Evolutionary conservation across 1,140 invertebrate genomes (phyloP).

Genomic region (Heliconius nattereri): DNA sequence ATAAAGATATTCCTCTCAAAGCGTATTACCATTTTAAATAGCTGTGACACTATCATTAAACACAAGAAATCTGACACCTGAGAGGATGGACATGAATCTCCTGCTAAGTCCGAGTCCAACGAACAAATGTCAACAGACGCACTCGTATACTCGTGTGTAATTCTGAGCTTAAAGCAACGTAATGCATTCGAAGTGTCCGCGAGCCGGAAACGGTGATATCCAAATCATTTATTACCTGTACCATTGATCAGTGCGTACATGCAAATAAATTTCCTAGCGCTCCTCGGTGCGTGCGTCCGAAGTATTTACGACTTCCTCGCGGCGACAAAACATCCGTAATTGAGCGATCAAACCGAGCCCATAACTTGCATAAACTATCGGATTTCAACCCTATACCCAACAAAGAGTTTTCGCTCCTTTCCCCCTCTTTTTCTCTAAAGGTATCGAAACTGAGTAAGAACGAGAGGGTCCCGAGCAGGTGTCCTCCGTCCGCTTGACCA

Average conservation of each 20-base stretch:
- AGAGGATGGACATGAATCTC: background rate
- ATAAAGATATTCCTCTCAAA: constrained; percentile 10
- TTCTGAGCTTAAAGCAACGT: background rate
- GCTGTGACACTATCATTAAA: constrained; percentile 13
- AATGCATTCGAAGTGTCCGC: constrained; percentile 6
- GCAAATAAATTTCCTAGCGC: constrained; percentile 48
- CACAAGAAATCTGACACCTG: constrained; percentile 10
- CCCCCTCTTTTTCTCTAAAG: constrained; percentile 8
- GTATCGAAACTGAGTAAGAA: constrained; percentile 3
- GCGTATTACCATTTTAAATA: constrained; percentile 11
- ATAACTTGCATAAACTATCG: constrained; percentile 64
- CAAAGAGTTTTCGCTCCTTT: constrained; percentile 39
- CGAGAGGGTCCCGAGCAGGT: constrained; percentile 48
- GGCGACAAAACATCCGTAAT: constrained; percentile 66
- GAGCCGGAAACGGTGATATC: constrained; percentile 32
- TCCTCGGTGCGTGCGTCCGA: constrained; percentile 42
- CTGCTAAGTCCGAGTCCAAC: background rate
- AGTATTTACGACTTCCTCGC: constrained; percentile 67
- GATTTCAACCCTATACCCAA: constrained; percentile 57
- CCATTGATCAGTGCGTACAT: constrained; percentile 42
- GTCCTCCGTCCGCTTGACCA: constrained; percentile 30
- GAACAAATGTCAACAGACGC: background rate
- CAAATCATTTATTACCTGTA: constrained; percentile 34
- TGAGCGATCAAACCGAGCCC: constrained; percentile 64
- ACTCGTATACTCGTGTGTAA: background rate